Conservation (phyloP, 1,140 invertebrate species). For the Ceratoteleas bidentatus region DNA sequence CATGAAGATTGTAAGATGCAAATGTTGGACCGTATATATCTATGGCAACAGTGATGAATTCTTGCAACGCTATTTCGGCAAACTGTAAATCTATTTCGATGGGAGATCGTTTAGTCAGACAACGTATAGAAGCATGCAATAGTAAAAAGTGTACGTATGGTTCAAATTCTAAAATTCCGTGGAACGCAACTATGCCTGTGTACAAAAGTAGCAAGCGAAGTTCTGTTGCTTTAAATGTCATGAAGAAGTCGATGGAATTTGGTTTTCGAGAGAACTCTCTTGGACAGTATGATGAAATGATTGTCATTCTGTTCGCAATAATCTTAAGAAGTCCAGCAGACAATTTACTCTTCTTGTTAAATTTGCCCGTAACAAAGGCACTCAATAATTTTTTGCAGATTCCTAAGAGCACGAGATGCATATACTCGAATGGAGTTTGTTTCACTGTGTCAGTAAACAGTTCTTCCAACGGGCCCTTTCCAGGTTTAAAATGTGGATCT, state of each 20-base stretch:
- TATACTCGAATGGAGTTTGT: conserved; percentile 25
- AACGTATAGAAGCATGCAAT: conserved; percentile 48
- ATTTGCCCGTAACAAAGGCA: conserved; percentile 20
- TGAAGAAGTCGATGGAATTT: conserved; percentile 15
- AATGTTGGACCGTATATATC: background rate
- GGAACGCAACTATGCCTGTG: conserved; percentile 37
- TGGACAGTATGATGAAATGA: conserved; percentile 31
- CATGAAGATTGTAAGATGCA: conserved; percentile 15
- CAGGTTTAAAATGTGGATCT: conserved; percentile 24
- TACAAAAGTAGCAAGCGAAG: conserved; percentile 52
- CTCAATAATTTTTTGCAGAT: conserved; percentile 20
- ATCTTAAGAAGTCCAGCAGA: conserved; percentile 15
- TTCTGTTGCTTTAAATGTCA: conserved; percentile 54
- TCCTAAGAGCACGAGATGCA: conserved; percentile 37
- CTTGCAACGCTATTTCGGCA: conserved; percentile 21
- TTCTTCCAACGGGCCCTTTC: conserved; percentile 2
- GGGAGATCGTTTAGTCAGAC: conserved; percentile 13
- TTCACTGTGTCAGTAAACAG: conserved; percentile 12
- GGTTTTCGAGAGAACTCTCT: conserved; percentile 54
- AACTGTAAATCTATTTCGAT: conserved; percentile 15
- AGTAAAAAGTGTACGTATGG: conserved; percentile 47
- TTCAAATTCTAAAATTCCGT: conserved; percentile 30
- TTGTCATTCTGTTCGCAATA: conserved; percentile 20
- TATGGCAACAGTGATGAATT: conserved; percentile 11
- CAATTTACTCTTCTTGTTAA: conserved; percentile 7